Base-by-base conservation (phyloP, 2,113 vertebrate genomes). In the Silurus glanis region DNA sequence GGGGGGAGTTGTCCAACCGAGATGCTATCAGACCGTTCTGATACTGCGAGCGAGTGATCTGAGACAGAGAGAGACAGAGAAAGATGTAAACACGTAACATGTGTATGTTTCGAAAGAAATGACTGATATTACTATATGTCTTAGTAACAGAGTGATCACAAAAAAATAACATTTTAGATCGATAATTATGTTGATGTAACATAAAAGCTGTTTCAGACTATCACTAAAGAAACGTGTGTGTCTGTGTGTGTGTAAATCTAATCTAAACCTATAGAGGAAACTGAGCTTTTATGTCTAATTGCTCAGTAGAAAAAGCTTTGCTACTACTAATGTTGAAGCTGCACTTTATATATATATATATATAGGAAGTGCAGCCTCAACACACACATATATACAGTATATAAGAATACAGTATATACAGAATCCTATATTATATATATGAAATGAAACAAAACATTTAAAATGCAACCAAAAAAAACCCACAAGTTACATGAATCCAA, bases 11-110 rank as follows among this genome's bases (percentile, higher is more conserved):
- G 93, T 99, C 98, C 90, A 98, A 90, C 7, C 94, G 96, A 0
- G 98, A 99, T 0, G 97, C 96, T 89, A 95, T 91, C 83, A 99
- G 92, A 2, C 97, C 97, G 0, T 98, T 98, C 93, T 98, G 97
- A 93, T 99, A 99, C 89, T 99, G 97, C 55, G 97, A 94, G 10
- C 96, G 94, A 0, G 96, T 97, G 91, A 99, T 95, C 98, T 99
- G 92, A 7, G 23, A 83, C n/a, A 72, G 45, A n/a, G 51, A 6
- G 12, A 53, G 47, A 37, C 45, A 72, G 91, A 5, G 19, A 81
- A 25, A 74, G 21, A 16, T 4, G 66, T 13, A 13, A 28, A 25
- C 25, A 67, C 16, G 13, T 67, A 67, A 28, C 66, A 67, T 67
- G n/a, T 28, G 16, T 37, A 14, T 14, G 12, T 14, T 14, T 67